These are phyloP conservation scores for Formicarius rufipectus DNA, from an alignment of 2,113 vertebrate species.

Conservation along the genomic window DNA sequence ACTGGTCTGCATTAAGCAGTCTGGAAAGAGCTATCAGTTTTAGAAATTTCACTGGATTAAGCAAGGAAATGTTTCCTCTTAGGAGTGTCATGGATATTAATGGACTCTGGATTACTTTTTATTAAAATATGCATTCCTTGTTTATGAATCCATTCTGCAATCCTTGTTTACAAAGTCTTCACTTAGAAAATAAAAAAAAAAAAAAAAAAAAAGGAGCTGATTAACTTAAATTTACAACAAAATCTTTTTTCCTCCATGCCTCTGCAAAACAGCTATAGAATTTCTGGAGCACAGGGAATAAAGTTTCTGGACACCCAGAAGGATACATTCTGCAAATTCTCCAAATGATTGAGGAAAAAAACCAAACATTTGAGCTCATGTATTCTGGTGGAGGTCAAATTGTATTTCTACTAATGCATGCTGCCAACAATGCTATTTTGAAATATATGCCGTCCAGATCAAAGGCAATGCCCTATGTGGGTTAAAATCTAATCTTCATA, in stretches of 20 bases:
- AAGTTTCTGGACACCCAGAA: neutral
- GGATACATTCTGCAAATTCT: neutral
- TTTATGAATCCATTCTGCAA: neutral
- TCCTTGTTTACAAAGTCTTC: neutral
- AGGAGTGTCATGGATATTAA: neutral
- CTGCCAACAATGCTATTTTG: neutral
- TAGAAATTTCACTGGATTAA: neutral
- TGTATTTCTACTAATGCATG: neutral
- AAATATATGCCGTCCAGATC: neutral
- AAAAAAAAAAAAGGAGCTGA: neutral
- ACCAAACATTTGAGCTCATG: rapidly evolving
- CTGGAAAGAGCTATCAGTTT: neutral
- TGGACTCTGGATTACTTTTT: neutral
- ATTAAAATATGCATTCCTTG: neutral
- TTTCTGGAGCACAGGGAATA: neutral
- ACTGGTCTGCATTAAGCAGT: neutral
- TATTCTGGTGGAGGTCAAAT: neutral
- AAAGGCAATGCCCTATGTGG: neutral
- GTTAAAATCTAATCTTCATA: neutral
- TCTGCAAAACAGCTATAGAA: neutral
- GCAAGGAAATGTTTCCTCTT: neutral
- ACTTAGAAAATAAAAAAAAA: neutral
- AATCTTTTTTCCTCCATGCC: neutral
- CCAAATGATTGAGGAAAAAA: neutral
- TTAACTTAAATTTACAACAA: neutral